Conservation (phyloP, 2,888 invertebrate genomes). For the Rhabditoides inermis region DNA sequence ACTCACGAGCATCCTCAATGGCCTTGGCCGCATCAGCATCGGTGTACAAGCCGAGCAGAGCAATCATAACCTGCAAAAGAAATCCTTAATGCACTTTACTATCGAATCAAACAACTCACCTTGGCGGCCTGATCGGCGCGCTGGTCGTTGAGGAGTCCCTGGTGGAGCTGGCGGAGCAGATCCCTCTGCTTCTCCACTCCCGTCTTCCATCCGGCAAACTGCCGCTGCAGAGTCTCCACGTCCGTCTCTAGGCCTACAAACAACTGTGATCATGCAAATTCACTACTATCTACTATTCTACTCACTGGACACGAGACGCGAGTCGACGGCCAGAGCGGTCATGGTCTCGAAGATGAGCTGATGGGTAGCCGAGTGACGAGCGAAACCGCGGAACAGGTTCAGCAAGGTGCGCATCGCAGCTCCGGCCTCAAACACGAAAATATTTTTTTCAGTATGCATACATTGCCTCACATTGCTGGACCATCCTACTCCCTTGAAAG, state of each 20-base stretch:
- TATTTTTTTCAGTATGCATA: too few species aligned
- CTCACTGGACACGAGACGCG: slow-evolving; percentile 10
- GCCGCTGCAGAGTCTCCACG: slow-evolving; percentile 14
- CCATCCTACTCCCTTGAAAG: slow-evolving; percentile 40
- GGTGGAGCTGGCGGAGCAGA: slow-evolving; percentile 38
- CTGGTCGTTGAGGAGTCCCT: slow-evolving; percentile 60
- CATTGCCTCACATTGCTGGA: slow-evolving; percentile 21
- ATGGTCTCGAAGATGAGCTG: not conserved
- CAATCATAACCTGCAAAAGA: slow-evolving; percentile 67
- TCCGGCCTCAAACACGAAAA: slow-evolving; percentile 32
- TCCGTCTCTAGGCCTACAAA: too few species aligned
- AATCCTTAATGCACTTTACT: not conserved
- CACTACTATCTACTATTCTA: not conserved
- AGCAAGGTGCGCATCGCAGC: slow-evolving; percentile 64
- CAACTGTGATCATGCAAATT: not conserved
- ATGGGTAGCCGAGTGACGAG: slow-evolving; percentile 50
- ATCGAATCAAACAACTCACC: slow-evolving; percentile 14
- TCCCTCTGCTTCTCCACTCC: slow-evolving; percentile 26
- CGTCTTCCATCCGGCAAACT: slow-evolving; percentile 29
- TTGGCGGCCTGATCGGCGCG: slow-evolving; percentile 53
- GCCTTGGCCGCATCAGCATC: slow-evolving; percentile 87
- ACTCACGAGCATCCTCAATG: slow-evolving; percentile 80
- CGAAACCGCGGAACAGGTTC: slow-evolving; percentile 82
- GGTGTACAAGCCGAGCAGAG: slow-evolving; percentile 85
- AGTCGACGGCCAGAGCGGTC: slow-evolving; percentile 16